phyloP scores from a whole-genome alignment of 92 coral and sea anemone genomes.

The Anthopleura xanthogrammica region DNA sequence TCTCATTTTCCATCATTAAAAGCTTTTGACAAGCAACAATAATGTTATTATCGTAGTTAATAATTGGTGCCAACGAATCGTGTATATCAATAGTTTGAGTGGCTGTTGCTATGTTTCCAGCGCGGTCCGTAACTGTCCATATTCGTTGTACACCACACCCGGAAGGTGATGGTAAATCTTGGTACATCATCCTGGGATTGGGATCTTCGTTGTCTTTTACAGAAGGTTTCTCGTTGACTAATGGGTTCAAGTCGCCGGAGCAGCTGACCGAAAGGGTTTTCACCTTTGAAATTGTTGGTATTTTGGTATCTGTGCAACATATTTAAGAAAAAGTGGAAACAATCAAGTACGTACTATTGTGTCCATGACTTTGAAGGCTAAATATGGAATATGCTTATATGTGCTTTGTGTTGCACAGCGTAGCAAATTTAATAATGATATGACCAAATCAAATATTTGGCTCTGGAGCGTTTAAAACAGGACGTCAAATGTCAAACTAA shows the following conservation, averaged over 20 bases:
- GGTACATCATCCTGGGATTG: constrained; percentile 40
- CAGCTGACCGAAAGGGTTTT: constrained; percentile 40
- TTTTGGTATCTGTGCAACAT: constrained; percentile 38
- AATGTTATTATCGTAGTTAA: constrained; percentile 34
- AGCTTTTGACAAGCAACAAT: constrained; percentile 64
- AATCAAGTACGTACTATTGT: background rate
- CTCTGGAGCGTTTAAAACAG: too few species aligned
- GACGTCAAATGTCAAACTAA: too few species aligned
- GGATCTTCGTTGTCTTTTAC: constrained; percentile 64
- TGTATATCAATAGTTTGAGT: constrained; percentile 42
- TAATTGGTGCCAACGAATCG: constrained; percentile 27
- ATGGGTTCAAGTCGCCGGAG: constrained; percentile 52
- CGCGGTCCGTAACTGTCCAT: constrained; percentile 69
- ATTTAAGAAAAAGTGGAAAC: background rate
- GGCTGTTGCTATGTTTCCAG: constrained; percentile 60
- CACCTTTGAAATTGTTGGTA: constrained; percentile 50
- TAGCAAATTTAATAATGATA: too few species aligned
- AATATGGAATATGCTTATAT: too few species aligned
- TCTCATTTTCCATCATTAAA: constrained; percentile 42
- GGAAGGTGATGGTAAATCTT: constrained; percentile 54
- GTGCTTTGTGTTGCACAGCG: too few species aligned
- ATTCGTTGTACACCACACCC: constrained; percentile 48
- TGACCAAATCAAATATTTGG: too few species aligned
- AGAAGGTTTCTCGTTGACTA: constrained; percentile 32
- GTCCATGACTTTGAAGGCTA: too few species aligned